phyloP scores from a whole-genome alignment of 2,797 vertebrate species.

The Crypturellus tataupa region DNA sequence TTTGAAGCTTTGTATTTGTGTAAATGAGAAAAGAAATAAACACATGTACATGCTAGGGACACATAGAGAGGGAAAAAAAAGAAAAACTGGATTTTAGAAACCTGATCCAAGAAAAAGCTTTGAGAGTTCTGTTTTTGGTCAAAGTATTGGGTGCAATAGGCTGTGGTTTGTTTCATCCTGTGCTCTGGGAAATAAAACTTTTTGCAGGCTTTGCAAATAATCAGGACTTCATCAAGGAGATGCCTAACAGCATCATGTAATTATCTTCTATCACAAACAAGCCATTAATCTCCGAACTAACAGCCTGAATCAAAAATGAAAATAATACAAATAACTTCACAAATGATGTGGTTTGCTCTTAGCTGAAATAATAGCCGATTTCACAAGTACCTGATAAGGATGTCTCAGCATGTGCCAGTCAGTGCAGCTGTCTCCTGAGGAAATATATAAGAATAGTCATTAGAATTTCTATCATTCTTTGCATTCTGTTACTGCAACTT shows the following conservation, averaged over 20 bases:
- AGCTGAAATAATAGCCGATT: constrained; percentile 30
- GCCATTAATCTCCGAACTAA: not conserved
- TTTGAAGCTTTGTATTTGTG: constrained; percentile 21
- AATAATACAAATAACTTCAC: constrained; percentile 5
- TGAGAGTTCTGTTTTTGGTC: not conserved
- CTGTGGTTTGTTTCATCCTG: not conserved
- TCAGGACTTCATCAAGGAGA: not conserved
- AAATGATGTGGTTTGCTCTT: not conserved
- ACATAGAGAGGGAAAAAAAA: not conserved
- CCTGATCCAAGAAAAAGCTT: constrained; percentile 18
- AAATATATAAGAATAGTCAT: constrained; percentile 13
- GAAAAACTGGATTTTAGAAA: not conserved
- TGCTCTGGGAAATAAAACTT: not conserved
- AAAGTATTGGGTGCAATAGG: constrained; percentile 15
- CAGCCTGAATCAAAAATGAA: not conserved
- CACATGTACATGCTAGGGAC: not conserved
- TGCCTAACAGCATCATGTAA: not conserved
- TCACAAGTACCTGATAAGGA: constrained; percentile 29
- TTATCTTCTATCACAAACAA: constrained; percentile 1
- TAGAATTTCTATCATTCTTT: constrained; percentile 25
- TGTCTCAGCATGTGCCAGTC: constrained; percentile 7
- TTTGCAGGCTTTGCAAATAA: constrained; percentile 2
- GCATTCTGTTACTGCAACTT: constrained; percentile 27
- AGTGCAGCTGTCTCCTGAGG: constrained; percentile 24
- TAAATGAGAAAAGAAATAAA: not conserved